Percentiles rank a stretch among this genome's conserved stretches.
These are phyloP conservation scores for Andrena hattorfiana DNA, from an alignment of 2,888 invertebrate genomes.

Conservation along the genomic window DNA sequence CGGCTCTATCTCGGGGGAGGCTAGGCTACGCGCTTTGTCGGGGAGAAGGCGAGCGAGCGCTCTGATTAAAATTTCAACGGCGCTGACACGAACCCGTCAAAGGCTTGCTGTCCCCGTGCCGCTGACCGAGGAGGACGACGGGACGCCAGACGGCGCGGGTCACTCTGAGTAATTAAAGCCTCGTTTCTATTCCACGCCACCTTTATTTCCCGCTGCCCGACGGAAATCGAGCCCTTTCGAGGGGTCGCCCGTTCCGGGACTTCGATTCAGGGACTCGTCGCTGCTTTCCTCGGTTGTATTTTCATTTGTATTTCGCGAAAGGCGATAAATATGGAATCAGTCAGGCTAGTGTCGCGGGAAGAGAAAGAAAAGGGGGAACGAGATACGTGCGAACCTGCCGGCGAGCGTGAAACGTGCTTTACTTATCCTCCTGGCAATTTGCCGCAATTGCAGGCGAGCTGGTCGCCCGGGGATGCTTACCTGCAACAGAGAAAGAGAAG, in stretches of 20 bases:
- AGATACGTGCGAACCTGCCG: slow-evolving; percentile 12
- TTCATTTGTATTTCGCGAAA: neutral
- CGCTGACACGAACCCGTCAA: slow-evolving; percentile 40
- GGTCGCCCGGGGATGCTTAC: slow-evolving; percentile 48
- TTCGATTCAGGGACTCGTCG: neutral
- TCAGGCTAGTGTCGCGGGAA: neutral
- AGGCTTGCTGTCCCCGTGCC: slow-evolving; percentile 21
- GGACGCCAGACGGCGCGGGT: slow-evolving; percentile 38
- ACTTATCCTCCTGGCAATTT: slow-evolving; percentile 48
- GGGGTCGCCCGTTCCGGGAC: neutral
- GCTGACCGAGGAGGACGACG: slow-evolving; percentile 24
- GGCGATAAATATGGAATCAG: neutral
- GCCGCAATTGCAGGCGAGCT: slow-evolving; percentile 41
- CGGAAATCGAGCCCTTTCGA: slow-evolving; percentile 13
- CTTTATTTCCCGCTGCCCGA: slow-evolving; percentile 4
- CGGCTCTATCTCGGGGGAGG: slow-evolving; percentile 47
- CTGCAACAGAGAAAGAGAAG: slow-evolving; percentile 49
- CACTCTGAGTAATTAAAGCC: slow-evolving; percentile 76
- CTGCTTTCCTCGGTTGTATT: too few relatives aligned
- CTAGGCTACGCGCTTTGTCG: slow-evolving; percentile 25
- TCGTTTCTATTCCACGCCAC: slow-evolving; percentile 25
- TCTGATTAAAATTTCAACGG: slow-evolving; percentile 70
- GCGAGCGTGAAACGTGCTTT: slow-evolving; percentile 17
- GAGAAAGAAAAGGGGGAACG: neutral
- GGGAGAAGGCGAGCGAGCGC: slow-evolving; percentile 36